phyloP scores from a whole-genome alignment of 2,113 vertebrate species.

The Zosterops hypoxanthus region DNA sequence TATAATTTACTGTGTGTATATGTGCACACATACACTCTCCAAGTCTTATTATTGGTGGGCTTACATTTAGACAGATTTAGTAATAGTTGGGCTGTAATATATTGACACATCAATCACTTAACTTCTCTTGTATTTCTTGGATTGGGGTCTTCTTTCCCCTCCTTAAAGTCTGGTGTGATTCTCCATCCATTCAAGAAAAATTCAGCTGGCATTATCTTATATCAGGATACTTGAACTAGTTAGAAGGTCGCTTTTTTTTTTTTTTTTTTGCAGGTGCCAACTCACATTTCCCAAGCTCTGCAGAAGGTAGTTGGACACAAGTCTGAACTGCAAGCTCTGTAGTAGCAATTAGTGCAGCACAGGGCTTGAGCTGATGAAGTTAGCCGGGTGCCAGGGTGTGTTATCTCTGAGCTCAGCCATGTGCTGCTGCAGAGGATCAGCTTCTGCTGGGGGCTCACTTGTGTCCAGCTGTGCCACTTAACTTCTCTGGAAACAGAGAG shows the following conservation, averaged over 20 bases:
- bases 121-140: neutral
- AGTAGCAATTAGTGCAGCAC: neutral
- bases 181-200: neutral
- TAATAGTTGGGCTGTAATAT: neutral
- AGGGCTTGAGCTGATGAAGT: neutral
- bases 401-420: accelerated
- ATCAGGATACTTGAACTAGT: neutral
- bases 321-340: neutral
- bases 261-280: neutral
- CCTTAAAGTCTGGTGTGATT: neutral
- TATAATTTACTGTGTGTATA: accelerated
- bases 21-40: no score
- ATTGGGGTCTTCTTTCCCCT: neutral
- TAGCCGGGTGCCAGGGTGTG: neutral
- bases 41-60: neutral
- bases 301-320: neutral
- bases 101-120: neutral
- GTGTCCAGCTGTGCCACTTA: neutral
- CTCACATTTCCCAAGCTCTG: neutral
- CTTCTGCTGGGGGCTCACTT: neutral
- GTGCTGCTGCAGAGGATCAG: accelerated
- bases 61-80: neutral
- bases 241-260: neutral
- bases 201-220: neutral
- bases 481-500: neutral